Percentiles rank a stretch among this genome's conserved stretches.
These are phyloP conservation scores for Aptenodytes patagonicus DNA, from an alignment of 2,113 vertebrate species.

Conservation along the genomic window DNA sequence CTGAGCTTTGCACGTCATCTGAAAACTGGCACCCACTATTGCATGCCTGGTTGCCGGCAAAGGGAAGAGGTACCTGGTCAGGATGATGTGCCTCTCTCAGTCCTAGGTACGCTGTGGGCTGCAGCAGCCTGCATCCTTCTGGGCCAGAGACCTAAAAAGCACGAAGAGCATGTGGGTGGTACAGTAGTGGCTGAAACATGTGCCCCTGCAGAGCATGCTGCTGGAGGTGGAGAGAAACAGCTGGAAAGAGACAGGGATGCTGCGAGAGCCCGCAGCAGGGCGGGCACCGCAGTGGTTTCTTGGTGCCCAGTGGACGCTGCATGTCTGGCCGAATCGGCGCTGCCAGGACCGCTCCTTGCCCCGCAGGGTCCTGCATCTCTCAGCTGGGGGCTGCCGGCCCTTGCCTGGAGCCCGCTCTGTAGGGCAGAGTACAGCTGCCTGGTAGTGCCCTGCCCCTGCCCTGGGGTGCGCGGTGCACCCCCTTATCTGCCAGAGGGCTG, in stretches of 20 bases:
- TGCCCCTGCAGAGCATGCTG: neutral
- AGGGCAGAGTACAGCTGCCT: neutral
- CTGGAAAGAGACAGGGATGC: neutral
- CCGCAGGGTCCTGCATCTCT: fast-evolving
- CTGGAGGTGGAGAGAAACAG: neutral
- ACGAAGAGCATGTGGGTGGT: fast-evolving
- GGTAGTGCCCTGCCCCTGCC: neutral
- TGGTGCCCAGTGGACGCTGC: neutral
- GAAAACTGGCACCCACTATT: neutral
- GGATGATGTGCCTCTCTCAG: neutral
- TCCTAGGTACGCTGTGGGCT: neutral
- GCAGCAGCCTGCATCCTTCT: fast-evolving
- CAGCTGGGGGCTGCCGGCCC: neutral
- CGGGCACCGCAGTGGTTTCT: neutral
- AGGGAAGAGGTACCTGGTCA: neutral
- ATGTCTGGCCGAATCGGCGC: no score
- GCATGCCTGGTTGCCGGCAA: neutral
- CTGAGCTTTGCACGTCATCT: neutral
- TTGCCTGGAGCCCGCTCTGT: fast-evolving
- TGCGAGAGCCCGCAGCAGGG: fast-evolving
- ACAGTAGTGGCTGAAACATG: fast-evolving
- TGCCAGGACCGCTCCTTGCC: neutral
- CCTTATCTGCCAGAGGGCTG: no score
- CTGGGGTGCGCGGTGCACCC: fast-evolving
- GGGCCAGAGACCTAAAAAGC: neutral